Evolutionary conservation across 2,113 vertebrate genomes (phyloP).

Genomic region (Arizona elegans): DNA sequence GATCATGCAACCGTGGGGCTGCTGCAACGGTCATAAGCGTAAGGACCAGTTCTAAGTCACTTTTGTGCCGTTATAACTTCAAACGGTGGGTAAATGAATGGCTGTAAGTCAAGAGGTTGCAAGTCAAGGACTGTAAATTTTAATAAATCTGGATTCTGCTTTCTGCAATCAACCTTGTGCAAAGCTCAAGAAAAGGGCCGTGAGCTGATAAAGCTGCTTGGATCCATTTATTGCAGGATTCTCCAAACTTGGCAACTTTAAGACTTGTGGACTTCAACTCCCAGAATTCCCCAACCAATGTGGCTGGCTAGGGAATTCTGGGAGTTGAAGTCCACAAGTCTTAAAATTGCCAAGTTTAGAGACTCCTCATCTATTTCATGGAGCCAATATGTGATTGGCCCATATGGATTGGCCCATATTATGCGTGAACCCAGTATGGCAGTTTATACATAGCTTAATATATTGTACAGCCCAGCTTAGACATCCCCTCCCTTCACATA

Average conservation of each 20-base stretch:
- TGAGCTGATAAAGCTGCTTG: background rate
- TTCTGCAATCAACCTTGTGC: background rate
- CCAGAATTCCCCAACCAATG: background rate
- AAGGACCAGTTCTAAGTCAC: too few relatives aligned
- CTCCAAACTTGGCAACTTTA: background rate
- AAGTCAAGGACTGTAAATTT: too few relatives aligned
- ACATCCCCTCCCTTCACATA: too few relatives aligned
- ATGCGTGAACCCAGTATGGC: too few relatives aligned
- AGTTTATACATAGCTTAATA: too few relatives aligned
- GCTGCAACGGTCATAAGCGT: rapidly evolving
- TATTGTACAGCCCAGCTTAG: too few relatives aligned
- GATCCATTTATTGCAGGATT: rapidly evolving
- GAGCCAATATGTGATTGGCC: too few relatives aligned
- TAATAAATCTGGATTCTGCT: background rate
- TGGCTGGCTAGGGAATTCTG: background rate
- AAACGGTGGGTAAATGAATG: background rate
- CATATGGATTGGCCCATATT: too few relatives aligned
- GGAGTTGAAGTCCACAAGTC: background rate
- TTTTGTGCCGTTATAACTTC: too few relatives aligned
- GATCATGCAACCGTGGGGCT: too few relatives aligned
- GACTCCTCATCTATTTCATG: too few relatives aligned
- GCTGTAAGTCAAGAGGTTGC: background rate
- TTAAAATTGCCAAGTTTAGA: too few relatives aligned
- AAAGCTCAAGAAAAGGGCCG: background rate
- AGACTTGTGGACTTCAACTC: background rate